These are phyloP conservation scores for Phaedon cochleariae DNA, from an alignment of 2,888 invertebrate species.

Conservation along the genomic window DNA sequence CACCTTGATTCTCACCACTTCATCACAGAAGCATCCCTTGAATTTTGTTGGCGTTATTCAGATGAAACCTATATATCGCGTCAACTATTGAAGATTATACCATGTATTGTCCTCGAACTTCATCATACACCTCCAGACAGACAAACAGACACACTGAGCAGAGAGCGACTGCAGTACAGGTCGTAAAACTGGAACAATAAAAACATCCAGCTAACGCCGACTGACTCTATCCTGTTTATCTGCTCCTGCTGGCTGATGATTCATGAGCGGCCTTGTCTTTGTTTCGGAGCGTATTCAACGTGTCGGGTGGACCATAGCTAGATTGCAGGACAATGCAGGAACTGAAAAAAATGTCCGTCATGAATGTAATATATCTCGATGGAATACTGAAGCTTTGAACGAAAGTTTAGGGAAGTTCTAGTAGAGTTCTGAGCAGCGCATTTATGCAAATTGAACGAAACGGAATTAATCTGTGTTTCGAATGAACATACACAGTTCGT, in stretches of 20 bases:
- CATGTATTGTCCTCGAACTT: neutral
- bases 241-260: slow-evolving; percentile 20
- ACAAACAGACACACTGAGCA: neutral
- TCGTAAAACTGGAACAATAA: slow-evolving; percentile 39
- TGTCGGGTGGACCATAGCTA: slow-evolving; percentile 87
- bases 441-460: too few species aligned
- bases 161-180: slow-evolving; percentile 31
- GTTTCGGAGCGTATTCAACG: slow-evolving; percentile 84
- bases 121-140: neutral
- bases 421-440: too few species aligned
- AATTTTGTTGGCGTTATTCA: too few species aligned
- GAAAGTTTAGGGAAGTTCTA: too few species aligned
- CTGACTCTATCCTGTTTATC: slow-evolving; percentile 41
- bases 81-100: neutral
- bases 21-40: too few species aligned
- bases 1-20: too few species aligned
- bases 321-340: slow-evolving; percentile 67
- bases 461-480: too few species aligned
- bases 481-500: too few species aligned
- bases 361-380: too few species aligned
- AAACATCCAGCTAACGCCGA: slow-evolving; percentile 37
- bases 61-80: too few species aligned
- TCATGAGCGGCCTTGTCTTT: slow-evolving; percentile 9
- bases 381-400: too few species aligned
- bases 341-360: too few species aligned